Conservation (phyloP, 1,140 invertebrate genomes). For the Medauroidea extradentata region DNA sequence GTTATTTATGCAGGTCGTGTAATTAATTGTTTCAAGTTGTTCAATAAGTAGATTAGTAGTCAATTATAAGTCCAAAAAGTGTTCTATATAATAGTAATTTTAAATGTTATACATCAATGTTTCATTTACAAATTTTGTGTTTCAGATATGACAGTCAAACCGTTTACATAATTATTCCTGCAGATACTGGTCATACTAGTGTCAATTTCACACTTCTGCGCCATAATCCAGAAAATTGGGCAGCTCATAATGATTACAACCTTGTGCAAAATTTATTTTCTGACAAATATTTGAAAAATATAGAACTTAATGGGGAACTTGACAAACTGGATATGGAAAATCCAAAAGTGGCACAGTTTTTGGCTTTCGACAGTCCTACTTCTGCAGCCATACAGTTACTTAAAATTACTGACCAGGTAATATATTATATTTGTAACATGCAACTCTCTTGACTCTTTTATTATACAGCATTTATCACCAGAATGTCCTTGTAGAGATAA, state of each 20-base stretch:
- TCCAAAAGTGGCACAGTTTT: constrained; percentile 56
- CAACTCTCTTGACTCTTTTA: too few relatives aligned
- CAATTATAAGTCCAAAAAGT: too few relatives aligned
- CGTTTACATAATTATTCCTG: constrained; percentile 57
- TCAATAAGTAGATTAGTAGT: too few relatives aligned
- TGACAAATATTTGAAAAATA: constrained; percentile 56
- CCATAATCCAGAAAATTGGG: constrained; percentile 73
- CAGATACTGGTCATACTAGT: constrained; percentile 48
- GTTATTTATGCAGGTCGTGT: too few relatives aligned
- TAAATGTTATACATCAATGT: too few relatives aligned
- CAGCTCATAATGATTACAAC: constrained; percentile 67
- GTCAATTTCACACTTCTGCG: constrained; percentile 78
- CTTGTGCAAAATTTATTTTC: constrained; percentile 47
- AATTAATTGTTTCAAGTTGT: too few relatives aligned
- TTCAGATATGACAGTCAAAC: constrained; percentile 60
- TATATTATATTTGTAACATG: constrained; percentile 17
- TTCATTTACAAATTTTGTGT: too few relatives aligned
- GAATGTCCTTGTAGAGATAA: too few relatives aligned
- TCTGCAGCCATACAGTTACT: constrained; percentile 58
- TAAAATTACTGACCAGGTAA: constrained; percentile 58
- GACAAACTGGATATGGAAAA: constrained; percentile 60
- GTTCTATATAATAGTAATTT: too few relatives aligned
- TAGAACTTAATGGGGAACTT: constrained; percentile 57
- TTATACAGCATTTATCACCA: too few relatives aligned
- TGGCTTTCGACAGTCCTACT: constrained; percentile 54